Percentiles rank a stretch among this genome's conserved stretches.
Conservation (phyloP, 1,140 invertebrate genomes). For the Caenorhabditis briggsae region DNA sequence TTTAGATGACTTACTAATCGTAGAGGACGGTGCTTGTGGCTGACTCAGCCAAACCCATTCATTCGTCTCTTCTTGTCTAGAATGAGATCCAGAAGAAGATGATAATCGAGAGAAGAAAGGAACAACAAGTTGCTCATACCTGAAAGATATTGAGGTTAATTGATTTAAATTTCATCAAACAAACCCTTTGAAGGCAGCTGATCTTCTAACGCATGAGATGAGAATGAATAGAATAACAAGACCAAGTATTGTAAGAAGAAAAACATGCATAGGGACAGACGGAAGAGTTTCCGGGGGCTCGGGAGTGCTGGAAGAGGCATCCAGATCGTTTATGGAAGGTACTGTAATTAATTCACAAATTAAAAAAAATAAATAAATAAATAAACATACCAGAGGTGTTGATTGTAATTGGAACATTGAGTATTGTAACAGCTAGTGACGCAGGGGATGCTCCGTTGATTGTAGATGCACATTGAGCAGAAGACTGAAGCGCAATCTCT, state of each 20-base stretch:
- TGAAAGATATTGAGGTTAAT: conserved; percentile 2
- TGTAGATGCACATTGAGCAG: conserved; percentile 1
- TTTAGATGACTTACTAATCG: conserved; percentile 59
- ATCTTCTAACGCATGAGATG: conserved; percentile 53
- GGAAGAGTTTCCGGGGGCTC: conserved; percentile 1
- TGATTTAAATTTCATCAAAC: conserved; percentile 3
- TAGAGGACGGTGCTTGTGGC: conserved; percentile 57
- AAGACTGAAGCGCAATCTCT: conserved; percentile 38
- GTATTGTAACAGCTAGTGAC: conserved; percentile 5
- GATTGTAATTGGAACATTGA: conserved; percentile 49
- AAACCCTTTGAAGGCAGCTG: conserved; percentile 61
- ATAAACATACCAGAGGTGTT: conserved; percentile 5
- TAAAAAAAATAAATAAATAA: too few relatives aligned
- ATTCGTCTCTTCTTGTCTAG: conserved; percentile 62
- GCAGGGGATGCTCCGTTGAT: conserved; percentile 34
- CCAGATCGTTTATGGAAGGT: not conserved
- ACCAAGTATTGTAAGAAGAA: conserved; percentile 50
- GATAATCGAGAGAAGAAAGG: conserved; percentile 64
- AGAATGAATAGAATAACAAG: conserved; percentile 43
- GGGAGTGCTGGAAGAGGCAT: not conserved
- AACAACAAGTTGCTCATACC: conserved; percentile 67
- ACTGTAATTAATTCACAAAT: not conserved
- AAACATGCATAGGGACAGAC: conserved; percentile 26
- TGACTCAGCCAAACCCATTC: conserved; percentile 69
- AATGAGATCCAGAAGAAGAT: conserved; percentile 50